A percentile compares a stretch with the other conserved stretches of the same genome.
Conservation (phyloP, 2,888 invertebrate species). For the Elegia similella region DNA sequence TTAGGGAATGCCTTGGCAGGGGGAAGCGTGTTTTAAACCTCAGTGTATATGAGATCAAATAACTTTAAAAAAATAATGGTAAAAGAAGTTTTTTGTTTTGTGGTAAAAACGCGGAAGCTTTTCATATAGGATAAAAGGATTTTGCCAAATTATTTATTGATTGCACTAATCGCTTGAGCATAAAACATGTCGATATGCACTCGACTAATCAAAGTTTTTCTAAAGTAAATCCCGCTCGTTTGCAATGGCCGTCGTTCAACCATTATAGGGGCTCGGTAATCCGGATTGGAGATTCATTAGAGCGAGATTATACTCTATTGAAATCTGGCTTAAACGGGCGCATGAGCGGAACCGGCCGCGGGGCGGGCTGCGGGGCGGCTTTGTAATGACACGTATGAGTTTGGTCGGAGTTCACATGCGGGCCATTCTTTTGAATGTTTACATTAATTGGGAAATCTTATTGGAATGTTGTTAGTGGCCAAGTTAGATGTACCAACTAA, state of each 20-base stretch:
- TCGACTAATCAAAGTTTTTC: slow-evolving; percentile 70
- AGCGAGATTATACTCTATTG: slow-evolving; percentile 81
- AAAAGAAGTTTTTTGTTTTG: too few species aligned
- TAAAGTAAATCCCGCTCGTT: slow-evolving; percentile 65
- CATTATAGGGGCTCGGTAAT: slow-evolving; percentile 72
- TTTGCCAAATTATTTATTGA: neutral
- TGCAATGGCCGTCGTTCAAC: slow-evolving; percentile 60
- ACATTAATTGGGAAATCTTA: too few species aligned
- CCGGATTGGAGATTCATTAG: slow-evolving; percentile 82
- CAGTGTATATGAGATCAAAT: too few species aligned
- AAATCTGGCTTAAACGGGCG: slow-evolving; percentile 75
- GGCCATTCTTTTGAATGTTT: too few species aligned
- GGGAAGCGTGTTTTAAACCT: too few species aligned
- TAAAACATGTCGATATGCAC: slow-evolving; percentile 35
- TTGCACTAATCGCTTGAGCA: slow-evolving; percentile 16
- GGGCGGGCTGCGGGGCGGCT: slow-evolving; percentile 16
- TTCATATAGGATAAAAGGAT: neutral
- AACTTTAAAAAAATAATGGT: too few species aligned
- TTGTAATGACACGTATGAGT: slow-evolving; percentile 11
- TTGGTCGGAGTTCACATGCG: neutral
- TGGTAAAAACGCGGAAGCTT: too few species aligned
- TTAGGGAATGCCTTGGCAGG: too few species aligned
- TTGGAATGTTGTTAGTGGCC: too few species aligned
- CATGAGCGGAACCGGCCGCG: slow-evolving; percentile 48
- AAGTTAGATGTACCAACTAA: too few species aligned